phyloP scores from a whole-genome alignment of 1,140 invertebrate genomes.

The Drosophila biarmipes region DNA sequence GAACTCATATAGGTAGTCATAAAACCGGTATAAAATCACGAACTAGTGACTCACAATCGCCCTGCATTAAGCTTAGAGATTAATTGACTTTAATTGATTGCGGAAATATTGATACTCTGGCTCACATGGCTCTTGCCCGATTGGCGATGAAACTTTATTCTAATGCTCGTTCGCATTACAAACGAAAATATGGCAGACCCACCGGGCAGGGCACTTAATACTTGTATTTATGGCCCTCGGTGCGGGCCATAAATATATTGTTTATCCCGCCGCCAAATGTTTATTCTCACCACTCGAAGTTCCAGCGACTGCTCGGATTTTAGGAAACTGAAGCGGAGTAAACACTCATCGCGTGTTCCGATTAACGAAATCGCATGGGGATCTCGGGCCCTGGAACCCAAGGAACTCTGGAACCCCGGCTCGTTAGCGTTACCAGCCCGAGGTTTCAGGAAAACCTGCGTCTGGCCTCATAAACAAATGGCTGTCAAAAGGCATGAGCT shows the following conservation, averaged over 20 bases:
- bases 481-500: slow-evolving; percentile 48
- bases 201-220: slow-evolving; percentile 42
- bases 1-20: slow-evolving; percentile 1
- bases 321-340: slow-evolving; percentile 44
- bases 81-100: slow-evolving; percentile 37
- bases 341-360: slow-evolving; percentile 69
- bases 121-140: slow-evolving; percentile 38
- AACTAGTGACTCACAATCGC: slow-evolving; percentile 23
- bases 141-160: slow-evolving; percentile 20
- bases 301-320: slow-evolving; percentile 34
- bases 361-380: slow-evolving; percentile 54
- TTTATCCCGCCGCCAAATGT: slow-evolving; percentile 50
- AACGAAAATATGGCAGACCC: slow-evolving; percentile 31
- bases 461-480: slow-evolving; percentile 61
- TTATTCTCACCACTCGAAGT: slow-evolving; percentile 47
- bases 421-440: slow-evolving; percentile 24
- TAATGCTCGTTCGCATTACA: slow-evolving; percentile 26
- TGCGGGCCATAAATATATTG: slow-evolving; percentile 24
- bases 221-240: slow-evolving; percentile 38
- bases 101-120: slow-evolving; percentile 48
- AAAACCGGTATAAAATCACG: slow-evolving; percentile 23
- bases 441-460: slow-evolving; percentile 3
- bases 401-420: slow-evolving; percentile 15
- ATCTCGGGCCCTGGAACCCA: slow-evolving; percentile 32
- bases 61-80: not conserved